phyloP scores from a whole-genome alignment of 2,888 invertebrate species.

The Drosophila flavopinicola region DNA sequence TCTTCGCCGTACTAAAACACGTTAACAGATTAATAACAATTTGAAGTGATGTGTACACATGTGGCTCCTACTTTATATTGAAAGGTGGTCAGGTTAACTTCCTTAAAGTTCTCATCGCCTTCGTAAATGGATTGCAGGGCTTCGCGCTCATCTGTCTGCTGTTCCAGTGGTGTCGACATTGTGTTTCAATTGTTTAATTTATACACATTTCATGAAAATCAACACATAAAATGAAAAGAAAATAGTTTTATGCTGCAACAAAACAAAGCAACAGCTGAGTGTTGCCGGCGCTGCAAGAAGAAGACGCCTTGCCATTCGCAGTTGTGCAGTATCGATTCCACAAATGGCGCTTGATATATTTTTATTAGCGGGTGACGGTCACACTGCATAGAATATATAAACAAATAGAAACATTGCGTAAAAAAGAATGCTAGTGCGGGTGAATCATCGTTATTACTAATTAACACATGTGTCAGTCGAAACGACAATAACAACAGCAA shows the following conservation, averaged over 20 bases:
- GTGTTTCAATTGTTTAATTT: constrained; percentile 10
- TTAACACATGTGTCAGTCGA: constrained; percentile 38
- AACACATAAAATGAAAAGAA: constrained; percentile 16
- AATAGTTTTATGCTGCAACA: constrained; percentile 26
- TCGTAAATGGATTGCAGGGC: constrained; percentile 97
- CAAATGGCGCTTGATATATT: neutral
- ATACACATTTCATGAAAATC: constrained; percentile 26
- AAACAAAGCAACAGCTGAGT: constrained; percentile 61
- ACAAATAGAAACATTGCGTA: constrained; percentile 62
- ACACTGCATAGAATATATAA: constrained; percentile 51
- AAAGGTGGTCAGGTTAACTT: constrained; percentile 90
- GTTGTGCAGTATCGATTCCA: constrained; percentile 14
- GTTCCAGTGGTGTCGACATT: constrained; percentile 87
- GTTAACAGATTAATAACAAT: neutral
- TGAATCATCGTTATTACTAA: constrained; percentile 56
- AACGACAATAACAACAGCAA: constrained; percentile 24
- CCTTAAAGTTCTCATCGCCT: constrained; percentile 94
- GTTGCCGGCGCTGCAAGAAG: constrained; percentile 28
- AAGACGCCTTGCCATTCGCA: constrained; percentile 11
- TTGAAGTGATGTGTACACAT: constrained; percentile 11
- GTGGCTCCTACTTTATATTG: constrained; percentile 92
- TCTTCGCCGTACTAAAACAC: constrained; percentile 91
- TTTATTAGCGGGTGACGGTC: neutral
- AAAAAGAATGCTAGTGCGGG: constrained; percentile 48
- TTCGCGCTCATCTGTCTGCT: constrained; percentile 95